Base-by-base conservation (phyloP, 2,797 vertebrate species). In the Phrynocephalus vlangalii region DNA sequence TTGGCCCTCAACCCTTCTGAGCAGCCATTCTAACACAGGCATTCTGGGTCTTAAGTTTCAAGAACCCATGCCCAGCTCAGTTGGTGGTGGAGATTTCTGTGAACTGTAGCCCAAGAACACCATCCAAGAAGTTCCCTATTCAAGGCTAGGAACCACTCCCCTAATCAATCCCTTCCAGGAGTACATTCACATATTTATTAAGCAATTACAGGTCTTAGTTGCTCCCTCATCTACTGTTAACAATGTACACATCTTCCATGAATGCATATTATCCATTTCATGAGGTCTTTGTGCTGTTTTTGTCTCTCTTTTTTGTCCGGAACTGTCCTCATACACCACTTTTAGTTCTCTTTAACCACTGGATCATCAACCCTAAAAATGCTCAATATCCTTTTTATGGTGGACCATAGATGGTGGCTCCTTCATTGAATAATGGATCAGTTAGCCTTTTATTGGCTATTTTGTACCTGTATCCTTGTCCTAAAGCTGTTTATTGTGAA, bases 371-470 rank as follows among this genome's bases (percentile, higher is more conserved):
- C 94, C 86, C 90, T 79, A 0, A 87, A 44, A 91, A 93, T 48
- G 73, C 72, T 92, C 91, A 91, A 91, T 92, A 90, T 86, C 89
- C 80, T 79, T 52, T 92, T 93, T 91, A 93, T 80, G 93, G 94
- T 88, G 86, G 82, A 86, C 85, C 75, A 80, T 52, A 83, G 91
- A 33, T 90, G 87, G 78, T 89, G 94, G 91, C 77, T 86, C 91
- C 28, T 93, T 90, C 91, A 87, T 93, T 82, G 63, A 89, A 71
- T 89, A 94, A 95, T 93, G 90, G 90, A 86, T 88, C 95, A 92
- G 83, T 92, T 94, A 92, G 91, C 82, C 87, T 94, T 91, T 95
- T 86, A 91, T 93, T 86, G 86, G 11, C 75, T 82, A 89, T 93
- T 93, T 92, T 92, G 90, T 88, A 86, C 90, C 90, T 82, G 2